phyloP scores from a whole-genome alignment of 2,113 vertebrate species.

The Romanogobio albipinnatus region DNA sequence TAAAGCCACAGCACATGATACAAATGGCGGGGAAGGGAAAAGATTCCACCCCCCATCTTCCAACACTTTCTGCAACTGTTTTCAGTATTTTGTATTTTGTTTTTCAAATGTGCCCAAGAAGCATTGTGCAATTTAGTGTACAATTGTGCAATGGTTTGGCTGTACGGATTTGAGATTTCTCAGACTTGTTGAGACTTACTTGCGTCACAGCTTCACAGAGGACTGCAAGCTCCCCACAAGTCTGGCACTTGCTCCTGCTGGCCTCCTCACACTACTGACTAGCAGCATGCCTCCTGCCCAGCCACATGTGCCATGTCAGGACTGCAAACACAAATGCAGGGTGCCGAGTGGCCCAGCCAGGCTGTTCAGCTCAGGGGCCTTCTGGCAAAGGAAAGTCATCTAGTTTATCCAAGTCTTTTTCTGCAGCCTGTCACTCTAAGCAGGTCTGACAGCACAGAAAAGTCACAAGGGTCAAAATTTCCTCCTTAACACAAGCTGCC shows the following conservation, averaged over 20 bases:
- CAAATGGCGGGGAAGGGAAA: not conserved
- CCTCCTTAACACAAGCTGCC: not conserved
- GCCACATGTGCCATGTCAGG: slow-evolving; percentile 27
- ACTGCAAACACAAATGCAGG: slow-evolving; percentile 23
- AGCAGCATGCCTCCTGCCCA: not conserved
- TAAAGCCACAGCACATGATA: not conserved
- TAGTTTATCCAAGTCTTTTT: slow-evolving; percentile 7
- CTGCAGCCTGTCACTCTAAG: not conserved
- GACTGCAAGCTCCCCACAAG: not conserved
- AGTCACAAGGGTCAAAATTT: not conserved
- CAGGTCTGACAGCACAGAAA: slow-evolving; percentile 11
- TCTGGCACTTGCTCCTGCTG: not conserved
- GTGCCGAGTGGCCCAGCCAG: not conserved
- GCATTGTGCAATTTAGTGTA: not conserved
- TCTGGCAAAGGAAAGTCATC: slow-evolving; percentile 8
- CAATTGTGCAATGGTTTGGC: not conserved
- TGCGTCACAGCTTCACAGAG: slow-evolving; percentile 2
- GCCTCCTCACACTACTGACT: slow-evolving; percentile 10
- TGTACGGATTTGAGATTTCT: not conserved
- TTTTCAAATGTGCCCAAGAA: not conserved
- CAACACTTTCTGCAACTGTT: not conserved
- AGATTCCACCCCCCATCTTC: not conserved
- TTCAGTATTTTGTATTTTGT: not conserved
- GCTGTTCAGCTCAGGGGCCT: not conserved
- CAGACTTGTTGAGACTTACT: not conserved